These are phyloP conservation scores for Platycnemis pennipes DNA, from an alignment of 2,888 invertebrate species.

Conservation along the genomic window DNA sequence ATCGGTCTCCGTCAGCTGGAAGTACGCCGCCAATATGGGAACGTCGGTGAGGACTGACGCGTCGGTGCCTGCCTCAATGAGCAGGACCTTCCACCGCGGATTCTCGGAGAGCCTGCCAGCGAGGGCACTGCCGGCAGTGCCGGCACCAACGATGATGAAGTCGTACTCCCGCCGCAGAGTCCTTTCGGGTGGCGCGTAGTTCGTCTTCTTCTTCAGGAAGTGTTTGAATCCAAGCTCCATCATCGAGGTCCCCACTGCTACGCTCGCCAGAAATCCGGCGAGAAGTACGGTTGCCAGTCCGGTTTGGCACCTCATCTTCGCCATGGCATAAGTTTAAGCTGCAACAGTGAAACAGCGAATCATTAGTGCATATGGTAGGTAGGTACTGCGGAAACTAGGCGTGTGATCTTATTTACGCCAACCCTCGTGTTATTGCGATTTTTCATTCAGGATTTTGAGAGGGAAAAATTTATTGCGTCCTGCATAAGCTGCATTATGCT, in stretches of 20 bases:
- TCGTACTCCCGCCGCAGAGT: conserved; percentile 74
- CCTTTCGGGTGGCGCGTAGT: neutral
- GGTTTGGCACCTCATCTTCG: neutral
- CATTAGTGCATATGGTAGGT: too few species aligned
- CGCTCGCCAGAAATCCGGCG: neutral
- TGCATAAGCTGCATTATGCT: too few species aligned
- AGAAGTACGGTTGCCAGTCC: neutral
- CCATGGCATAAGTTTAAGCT: neutral
- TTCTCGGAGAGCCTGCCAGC: conserved; percentile 76
- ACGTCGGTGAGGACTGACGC: conserved; percentile 89
- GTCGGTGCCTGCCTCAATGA: conserved; percentile 86
- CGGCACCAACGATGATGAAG: conserved; percentile 76
- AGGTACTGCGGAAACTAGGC: too few species aligned
- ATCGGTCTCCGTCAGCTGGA: conserved; percentile 87
- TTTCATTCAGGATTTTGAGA: too few species aligned
- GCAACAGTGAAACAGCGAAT: neutral
- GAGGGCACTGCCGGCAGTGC: conserved; percentile 77
- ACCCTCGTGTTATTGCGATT: too few species aligned
- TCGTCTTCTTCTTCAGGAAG: neutral
- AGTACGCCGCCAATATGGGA: conserved; percentile 86
- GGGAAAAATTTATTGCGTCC: too few species aligned
- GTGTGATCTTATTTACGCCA: too few species aligned
- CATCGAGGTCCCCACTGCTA: neutral
- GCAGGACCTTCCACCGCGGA: conserved; percentile 83
- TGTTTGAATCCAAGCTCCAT: neutral